Conservation (phyloP, 2,113 vertebrate genomes). For the Mystacornis crossleyi region DNA sequence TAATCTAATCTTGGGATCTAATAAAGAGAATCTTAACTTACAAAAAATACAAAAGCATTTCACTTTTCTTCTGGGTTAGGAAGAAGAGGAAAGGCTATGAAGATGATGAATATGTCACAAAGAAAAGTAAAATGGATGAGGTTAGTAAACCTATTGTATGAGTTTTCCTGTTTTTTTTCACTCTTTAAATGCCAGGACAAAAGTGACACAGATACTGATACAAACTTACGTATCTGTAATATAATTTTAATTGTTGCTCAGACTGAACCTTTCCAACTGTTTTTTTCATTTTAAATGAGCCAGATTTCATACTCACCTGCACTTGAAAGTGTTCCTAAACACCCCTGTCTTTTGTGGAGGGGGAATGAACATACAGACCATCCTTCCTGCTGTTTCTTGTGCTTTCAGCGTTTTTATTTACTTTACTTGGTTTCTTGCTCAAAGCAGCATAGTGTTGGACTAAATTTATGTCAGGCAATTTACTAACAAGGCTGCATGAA, state of each 20-base stretch:
- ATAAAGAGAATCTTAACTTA: background rate
- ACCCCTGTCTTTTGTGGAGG: background rate
- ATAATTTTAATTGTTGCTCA: background rate
- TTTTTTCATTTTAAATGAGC: background rate
- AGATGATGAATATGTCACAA: constrained; percentile 85
- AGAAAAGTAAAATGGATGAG: constrained; percentile 87
- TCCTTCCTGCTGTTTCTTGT: background rate
- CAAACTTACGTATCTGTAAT: background rate
- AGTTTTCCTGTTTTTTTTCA: background rate
- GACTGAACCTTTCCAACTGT: background rate
- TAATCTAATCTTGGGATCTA: background rate
- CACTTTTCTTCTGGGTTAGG: constrained; percentile 62
- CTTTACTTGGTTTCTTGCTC: background rate
- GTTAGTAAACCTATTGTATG: constrained; percentile 46
- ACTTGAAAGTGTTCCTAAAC: background rate
- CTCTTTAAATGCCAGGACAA: background rate
- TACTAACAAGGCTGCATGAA: background rate
- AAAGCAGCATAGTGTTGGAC: background rate
- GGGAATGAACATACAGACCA: background rate
- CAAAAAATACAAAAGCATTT: background rate
- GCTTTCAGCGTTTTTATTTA: background rate
- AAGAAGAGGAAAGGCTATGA: constrained; percentile 93
- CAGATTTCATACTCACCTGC: background rate
- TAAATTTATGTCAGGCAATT: background rate
- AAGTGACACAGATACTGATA: background rate